Base-by-base conservation (phyloP, 92 coral and sea anemone species). In the Epizoanthus stellaris region DNA sequence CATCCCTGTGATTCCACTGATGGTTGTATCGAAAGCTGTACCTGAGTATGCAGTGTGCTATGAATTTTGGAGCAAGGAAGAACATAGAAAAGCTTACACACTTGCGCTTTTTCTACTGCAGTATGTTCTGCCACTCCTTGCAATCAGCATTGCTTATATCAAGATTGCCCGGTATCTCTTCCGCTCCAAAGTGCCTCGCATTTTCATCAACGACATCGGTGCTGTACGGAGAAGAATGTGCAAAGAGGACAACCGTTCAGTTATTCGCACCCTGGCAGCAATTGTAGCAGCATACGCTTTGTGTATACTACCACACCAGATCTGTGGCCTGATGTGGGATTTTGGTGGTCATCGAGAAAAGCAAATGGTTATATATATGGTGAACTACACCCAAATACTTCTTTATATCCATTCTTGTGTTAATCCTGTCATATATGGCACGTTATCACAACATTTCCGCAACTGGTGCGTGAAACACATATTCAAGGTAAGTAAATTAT, bases 361-460 rank as follows among this genome's bases (percentile, higher is more conserved):
- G 6, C 83, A 79, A 61, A 63, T 23, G 19, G 83, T 5, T 43
- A 3, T 62, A 5, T 63, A 79, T 21, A 79, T 79, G 72, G 70
- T 23, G 39, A 42, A 14, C 6, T 79, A 79, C 30, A 43, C 72
- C 4, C 60, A 62, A 0, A 79, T 79, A 73, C 83, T 79, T 19
- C 72, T 79, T 40, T 23, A 61, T 4, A 79, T 79, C 14, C 83
- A 79, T 39, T 79, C 83, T 3, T 79, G 83, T 21, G 0, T 79
- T 17, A 79, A 79, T 49, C 83, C 83, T 49, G 39, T 79, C 17
- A 63, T 79, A 39, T 79, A 79, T 79, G 83, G 83, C 49, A 79
- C 83, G n/a, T 21, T 79, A 63, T 63, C 83, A 42, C 63, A 79
- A 58, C 71, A 79, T 42, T 79, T 79, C 53, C 83, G 83, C 13